Percentiles rank a stretch among this genome's conserved stretches.
phyloP scores from a whole-genome alignment of 2,113 vertebrate genomes.

The Bagarius yarrelli region DNA sequence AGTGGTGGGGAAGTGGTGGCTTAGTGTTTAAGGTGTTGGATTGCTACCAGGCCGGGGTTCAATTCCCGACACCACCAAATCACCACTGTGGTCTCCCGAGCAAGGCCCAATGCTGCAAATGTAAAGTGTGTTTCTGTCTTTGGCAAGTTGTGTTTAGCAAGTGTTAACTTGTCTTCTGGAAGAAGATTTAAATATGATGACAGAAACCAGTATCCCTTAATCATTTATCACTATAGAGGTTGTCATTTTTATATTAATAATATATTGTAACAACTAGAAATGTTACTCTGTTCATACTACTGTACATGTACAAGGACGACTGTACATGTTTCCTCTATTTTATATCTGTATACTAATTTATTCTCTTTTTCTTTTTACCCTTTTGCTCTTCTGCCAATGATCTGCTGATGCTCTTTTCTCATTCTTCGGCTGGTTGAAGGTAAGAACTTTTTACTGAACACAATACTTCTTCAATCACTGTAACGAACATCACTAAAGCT shows the following conservation, averaged over 20 bases:
- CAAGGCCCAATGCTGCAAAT: too few relatives aligned
- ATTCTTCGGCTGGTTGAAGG: constrained; percentile 58
- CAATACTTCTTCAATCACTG: constrained; percentile 24
- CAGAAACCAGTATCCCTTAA: neutral
- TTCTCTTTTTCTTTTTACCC: constrained; percentile 19
- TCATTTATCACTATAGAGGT: neutral
- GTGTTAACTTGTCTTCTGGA: neutral
- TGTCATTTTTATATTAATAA: too few relatives aligned
- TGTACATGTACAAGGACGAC: too few relatives aligned
- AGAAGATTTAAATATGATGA: neutral
- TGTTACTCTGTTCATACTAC: too few relatives aligned
- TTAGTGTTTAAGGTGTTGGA: too few relatives aligned
- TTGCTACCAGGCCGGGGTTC: too few relatives aligned
- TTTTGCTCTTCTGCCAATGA: constrained; percentile 13
- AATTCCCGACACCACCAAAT: too few relatives aligned
- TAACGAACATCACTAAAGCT: constrained; percentile 25
- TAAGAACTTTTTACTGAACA: constrained; percentile 58
- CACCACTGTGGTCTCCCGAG: too few relatives aligned
- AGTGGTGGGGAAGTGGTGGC: too few relatives aligned
- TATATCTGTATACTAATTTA: neutral
- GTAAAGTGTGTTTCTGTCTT: neutral
- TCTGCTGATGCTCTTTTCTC: constrained; percentile 28
- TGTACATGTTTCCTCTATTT: neutral
- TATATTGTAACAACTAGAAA: too few relatives aligned
- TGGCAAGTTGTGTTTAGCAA: neutral